Conservation (phyloP, 2,888 invertebrate species). For the Tiliacea aurago region DNA sequence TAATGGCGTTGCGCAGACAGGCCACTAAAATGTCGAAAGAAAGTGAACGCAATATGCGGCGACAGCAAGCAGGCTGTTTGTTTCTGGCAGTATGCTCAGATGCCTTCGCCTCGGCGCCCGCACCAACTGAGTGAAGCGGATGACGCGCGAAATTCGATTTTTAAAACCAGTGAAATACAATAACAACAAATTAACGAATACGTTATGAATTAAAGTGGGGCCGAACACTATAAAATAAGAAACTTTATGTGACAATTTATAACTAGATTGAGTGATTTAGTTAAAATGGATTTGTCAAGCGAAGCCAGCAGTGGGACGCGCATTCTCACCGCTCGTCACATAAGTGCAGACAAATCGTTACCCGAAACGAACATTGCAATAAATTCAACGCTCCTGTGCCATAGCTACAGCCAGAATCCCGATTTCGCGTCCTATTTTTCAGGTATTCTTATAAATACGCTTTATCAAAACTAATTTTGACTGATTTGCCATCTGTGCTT, state of each 20-base stretch:
- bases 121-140: constrained; percentile 52
- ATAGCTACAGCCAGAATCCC: constrained; percentile 82
- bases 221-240: constrained; percentile 25
- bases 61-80: constrained; percentile 58
- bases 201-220: constrained; percentile 56
- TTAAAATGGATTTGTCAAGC: constrained; percentile 80
- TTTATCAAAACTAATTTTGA: not conserved
- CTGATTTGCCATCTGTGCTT: not conserved
- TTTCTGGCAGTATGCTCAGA: constrained; percentile 72
- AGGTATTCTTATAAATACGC: constrained; percentile 76
- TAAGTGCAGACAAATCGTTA: constrained; percentile 77
- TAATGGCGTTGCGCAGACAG: constrained; percentile 78
- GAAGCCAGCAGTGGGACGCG: constrained; percentile 75
- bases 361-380: constrained; percentile 76
- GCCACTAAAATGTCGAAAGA: constrained; percentile 86
- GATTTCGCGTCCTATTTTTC: constrained; percentile 82
- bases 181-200: constrained; percentile 25
- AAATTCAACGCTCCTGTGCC: constrained; percentile 83
- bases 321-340: constrained; percentile 79
- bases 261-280: constrained; percentile 38
- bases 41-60: constrained; percentile 84
- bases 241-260: constrained; percentile 37
- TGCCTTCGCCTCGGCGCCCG: constrained; percentile 69
- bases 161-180: constrained; percentile 33
- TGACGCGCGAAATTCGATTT: constrained; percentile 67